Conservation (phyloP, 1,140 invertebrate genomes). For the Temnothorax curvispinosus region DNA sequence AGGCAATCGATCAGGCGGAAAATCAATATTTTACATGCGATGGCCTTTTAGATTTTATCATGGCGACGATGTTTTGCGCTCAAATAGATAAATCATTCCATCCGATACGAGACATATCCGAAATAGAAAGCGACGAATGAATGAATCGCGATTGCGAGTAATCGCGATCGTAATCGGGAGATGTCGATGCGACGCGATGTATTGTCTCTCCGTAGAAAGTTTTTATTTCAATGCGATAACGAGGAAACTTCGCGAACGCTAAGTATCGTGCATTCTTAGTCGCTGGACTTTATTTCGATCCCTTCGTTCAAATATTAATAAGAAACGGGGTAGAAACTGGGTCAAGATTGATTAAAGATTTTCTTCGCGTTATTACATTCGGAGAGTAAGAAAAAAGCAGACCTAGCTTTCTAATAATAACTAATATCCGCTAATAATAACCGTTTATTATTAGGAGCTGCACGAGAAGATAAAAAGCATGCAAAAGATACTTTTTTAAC, state of each 20-base stretch:
- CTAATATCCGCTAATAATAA: background rate
- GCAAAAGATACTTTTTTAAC: background rate
- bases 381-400: background rate
- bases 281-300: conserved; percentile 12
- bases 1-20: background rate
- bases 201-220: conserved; percentile 48
- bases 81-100: conserved; percentile 33
- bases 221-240: conserved; percentile 46
- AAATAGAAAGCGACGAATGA: conserved; percentile 44
- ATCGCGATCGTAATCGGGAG: conserved; percentile 50
- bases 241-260: conserved; percentile 18
- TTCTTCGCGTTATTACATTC: background rate
- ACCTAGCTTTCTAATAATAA: background rate
- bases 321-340: background rate
- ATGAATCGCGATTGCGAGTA: conserved; percentile 52
- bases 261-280: conserved; percentile 9
- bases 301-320: conserved; percentile 15
- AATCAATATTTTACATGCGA: conserved; percentile 29
- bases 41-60: conserved; percentile 49
- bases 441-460: background rate
- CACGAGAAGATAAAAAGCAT: background rate
- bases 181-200: conserved; percentile 36
- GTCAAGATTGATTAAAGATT: background rate
- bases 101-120: background rate
- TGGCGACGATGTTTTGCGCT: conserved; percentile 13